These are phyloP conservation scores for Eurois occulta DNA, from an alignment of 2,888 invertebrate genomes.

Conservation along the genomic window DNA sequence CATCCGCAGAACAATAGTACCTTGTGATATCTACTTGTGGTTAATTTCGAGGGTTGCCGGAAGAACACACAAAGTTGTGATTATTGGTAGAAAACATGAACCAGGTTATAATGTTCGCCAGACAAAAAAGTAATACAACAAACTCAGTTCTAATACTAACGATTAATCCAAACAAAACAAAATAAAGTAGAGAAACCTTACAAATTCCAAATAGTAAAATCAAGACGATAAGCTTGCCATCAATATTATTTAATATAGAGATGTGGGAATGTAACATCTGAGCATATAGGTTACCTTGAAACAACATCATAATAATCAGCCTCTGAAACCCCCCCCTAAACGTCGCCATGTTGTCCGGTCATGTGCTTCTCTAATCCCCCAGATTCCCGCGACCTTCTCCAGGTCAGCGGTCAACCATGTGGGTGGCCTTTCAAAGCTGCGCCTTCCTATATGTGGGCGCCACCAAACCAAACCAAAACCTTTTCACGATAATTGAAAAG, in stretches of 20 bases:
- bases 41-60: slow-evolving; percentile 33
- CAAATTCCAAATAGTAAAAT: not conserved
- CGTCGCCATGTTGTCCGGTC: not conserved
- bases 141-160: not conserved
- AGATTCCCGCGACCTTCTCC: not conserved
- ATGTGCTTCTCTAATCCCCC: not conserved
- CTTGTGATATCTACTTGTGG: slow-evolving; percentile 46
- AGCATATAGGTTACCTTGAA: not conserved
- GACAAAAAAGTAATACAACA: not conserved
- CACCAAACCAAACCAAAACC: not conserved
- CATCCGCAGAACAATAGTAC: slow-evolving; percentile 44
- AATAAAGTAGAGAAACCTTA: not conserved
- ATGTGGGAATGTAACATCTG: not conserved
- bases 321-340: not conserved
- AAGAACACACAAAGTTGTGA: slow-evolving; percentile 45
- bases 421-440: not conserved
- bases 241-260: not conserved
- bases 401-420: not conserved
- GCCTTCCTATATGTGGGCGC: not conserved
- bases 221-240: not conserved
- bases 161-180: not conserved
- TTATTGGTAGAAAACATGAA: slow-evolving; percentile 13
- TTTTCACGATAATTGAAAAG: not conserved
- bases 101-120: slow-evolving; percentile 11
- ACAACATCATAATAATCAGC: not conserved